Percentiles rank a stretch among this genome's conserved stretches.
phyloP scores from a whole-genome alignment of 2,888 invertebrate genomes.

The Nezara viridula region DNA sequence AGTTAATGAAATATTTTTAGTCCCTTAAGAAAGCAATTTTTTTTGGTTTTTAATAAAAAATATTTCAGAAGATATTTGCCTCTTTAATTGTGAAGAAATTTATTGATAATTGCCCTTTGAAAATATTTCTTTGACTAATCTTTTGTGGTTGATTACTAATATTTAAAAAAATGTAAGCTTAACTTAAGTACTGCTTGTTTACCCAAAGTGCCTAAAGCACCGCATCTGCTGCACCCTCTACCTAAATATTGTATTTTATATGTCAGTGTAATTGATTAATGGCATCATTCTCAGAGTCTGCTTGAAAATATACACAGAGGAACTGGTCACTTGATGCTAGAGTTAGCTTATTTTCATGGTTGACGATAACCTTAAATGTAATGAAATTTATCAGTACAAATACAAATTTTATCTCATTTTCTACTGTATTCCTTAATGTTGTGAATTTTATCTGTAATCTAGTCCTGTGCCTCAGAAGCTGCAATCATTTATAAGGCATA shows the following conservation, averaged over 20 bases:
- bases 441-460: not conserved
- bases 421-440: not conserved
- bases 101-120: slow-evolving; percentile 3
- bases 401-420: not conserved
- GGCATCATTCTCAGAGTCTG: not conserved
- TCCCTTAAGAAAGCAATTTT: too few species aligned
- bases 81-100: not conserved
- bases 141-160: not conserved
- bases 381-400: not conserved
- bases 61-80: not conserved
- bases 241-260: too few species aligned
- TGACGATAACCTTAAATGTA: not conserved
- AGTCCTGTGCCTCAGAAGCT: slow-evolving; percentile 37
- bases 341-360: not conserved
- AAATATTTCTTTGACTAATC: not conserved
- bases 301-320: not conserved
- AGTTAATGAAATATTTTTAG: too few species aligned
- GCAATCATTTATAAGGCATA: not conserved
- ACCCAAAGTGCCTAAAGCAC: slow-evolving; percentile 14
- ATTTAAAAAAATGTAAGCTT: not conserved
- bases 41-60: too few species aligned
- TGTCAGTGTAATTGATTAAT: too few species aligned
- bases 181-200: not conserved
- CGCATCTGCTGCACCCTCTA: not conserved
- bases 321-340: not conserved